These are phyloP conservation scores for Pandemis cinnamomeana DNA, from an alignment of 2,888 invertebrate species.

Conservation along the genomic window DNA sequence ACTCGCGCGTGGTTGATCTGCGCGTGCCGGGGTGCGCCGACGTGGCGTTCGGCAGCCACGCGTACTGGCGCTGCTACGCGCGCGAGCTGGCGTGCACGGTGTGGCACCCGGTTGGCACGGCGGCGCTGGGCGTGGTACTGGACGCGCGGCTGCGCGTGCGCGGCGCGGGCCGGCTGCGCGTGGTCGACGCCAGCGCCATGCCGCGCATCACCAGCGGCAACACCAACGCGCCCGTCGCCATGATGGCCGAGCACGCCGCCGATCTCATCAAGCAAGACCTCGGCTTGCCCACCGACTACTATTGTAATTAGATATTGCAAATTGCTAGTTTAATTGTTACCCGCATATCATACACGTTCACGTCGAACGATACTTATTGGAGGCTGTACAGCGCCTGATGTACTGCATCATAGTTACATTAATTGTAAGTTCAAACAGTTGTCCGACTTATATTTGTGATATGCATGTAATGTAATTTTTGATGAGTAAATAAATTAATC, in stretches of 20 bases:
- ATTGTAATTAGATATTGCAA: too few species aligned
- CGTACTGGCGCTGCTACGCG: constrained; percentile 85
- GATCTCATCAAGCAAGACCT: constrained; percentile 43
- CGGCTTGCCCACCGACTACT: neutral
- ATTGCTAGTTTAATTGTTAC: too few species aligned
- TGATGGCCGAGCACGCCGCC: constrained; percentile 45
- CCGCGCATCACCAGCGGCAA: constrained; percentile 42
- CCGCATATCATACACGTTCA: too few species aligned
- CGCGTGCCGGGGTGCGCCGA: constrained; percentile 54
- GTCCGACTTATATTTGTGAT: too few species aligned
- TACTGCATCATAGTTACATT: too few species aligned
- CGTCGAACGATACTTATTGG: too few species aligned
- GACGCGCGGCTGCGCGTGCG: constrained; percentile 30
- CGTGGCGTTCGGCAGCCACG: constrained; percentile 63
- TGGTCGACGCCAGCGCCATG: constrained; percentile 42
- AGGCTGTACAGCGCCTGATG: too few species aligned
- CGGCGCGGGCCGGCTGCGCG: constrained; percentile 38
- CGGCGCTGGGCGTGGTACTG: constrained; percentile 33
- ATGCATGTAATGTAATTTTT: too few species aligned
- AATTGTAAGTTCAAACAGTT: too few species aligned
- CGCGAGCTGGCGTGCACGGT: constrained; percentile 81
- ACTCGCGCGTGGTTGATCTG: constrained; percentile 61
- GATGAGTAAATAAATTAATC: too few species aligned
- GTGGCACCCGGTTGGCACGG: constrained; percentile 79
- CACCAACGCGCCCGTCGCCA: constrained; percentile 43